phyloP scores from a whole-genome alignment of 1,140 invertebrate species.

The Mamestra configurata region DNA sequence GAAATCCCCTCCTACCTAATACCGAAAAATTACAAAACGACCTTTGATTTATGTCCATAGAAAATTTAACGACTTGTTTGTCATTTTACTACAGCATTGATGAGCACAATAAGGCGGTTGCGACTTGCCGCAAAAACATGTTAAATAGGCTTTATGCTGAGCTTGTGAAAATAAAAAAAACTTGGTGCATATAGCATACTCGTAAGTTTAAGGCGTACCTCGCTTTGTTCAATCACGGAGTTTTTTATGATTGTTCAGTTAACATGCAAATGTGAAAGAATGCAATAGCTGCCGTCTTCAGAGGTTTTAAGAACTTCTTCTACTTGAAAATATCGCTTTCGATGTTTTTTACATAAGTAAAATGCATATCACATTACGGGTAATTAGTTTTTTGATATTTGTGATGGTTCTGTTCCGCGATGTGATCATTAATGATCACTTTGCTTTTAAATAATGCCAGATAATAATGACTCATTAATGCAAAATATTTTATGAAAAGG shows the following conservation, averaged over 20 bases:
- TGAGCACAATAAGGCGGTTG: conserved; percentile 68
- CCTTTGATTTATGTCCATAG: conserved; percentile 70
- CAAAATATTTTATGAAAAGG: too few species aligned
- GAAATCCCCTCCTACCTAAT: conserved; percentile 47
- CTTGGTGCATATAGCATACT: conserved; percentile 39
- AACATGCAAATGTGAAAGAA: conserved; percentile 39
- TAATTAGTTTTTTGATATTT: too few species aligned
- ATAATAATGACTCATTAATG: too few species aligned
- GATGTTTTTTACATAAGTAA: neutral
- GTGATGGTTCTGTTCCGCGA: too few species aligned
- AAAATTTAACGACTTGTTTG: conserved; percentile 70
- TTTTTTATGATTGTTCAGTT: conserved; percentile 46
- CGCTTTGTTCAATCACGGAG: conserved; percentile 25
- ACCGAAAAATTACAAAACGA: conserved; percentile 61
- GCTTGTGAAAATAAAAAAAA: conserved; percentile 55
- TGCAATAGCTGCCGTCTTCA: conserved; percentile 5
- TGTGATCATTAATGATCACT: too few species aligned
- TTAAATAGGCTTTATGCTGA: conserved; percentile 63
- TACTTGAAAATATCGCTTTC: neutral
- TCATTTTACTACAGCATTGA: conserved; percentile 69
- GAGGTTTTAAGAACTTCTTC: too few species aligned
- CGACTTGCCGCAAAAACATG: conserved; percentile 65
- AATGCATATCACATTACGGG: neutral
- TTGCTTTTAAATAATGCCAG: too few species aligned
- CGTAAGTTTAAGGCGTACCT: conserved; percentile 36